A percentile compares a stretch with the other conserved stretches of the same genome.
These are phyloP conservation scores for Cheilosia soror DNA, from an alignment of 2,888 invertebrate genomes.

Conservation along the genomic window DNA sequence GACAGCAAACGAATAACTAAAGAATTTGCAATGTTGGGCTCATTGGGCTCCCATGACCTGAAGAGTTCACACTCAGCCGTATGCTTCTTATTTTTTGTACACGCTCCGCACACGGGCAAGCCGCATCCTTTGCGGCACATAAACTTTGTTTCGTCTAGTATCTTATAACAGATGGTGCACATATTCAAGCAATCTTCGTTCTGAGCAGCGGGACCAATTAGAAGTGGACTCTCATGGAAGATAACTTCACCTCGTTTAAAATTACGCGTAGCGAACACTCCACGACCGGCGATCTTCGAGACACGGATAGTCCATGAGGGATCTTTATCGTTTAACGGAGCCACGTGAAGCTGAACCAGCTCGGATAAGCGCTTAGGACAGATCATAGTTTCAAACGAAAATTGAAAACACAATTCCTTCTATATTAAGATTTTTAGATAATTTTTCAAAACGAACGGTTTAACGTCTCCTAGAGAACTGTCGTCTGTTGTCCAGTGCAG, in stretches of 20 bases:
- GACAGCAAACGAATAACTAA: conserved; percentile 80
- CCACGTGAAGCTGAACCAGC: conserved; percentile 80
- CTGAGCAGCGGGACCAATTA: conserved; percentile 88
- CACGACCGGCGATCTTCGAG: conserved; percentile 88
- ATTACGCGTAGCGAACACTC: conserved; percentile 88
- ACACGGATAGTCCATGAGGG: conserved; percentile 86
- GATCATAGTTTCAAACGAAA: conserved; percentile 78
- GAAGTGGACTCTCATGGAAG: conserved; percentile 89
- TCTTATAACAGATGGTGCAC: conserved; percentile 88
- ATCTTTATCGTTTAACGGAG: conserved; percentile 81
- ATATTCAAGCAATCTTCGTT: conserved; percentile 84
- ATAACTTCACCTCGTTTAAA: conserved; percentile 88
- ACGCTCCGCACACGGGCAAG: conserved; percentile 88
- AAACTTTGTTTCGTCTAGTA: conserved; percentile 82
- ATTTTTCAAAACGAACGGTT: conserved; percentile 61
- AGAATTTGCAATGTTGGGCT: conserved; percentile 82
- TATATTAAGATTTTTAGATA: background rate
- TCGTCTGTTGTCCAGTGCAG: conserved; percentile 70
- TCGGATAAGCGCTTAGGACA: conserved; percentile 82
- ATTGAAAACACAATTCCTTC: background rate
- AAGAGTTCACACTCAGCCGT: conserved; percentile 87
- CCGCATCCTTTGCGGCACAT: conserved; percentile 88
- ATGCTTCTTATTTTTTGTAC: conserved; percentile 87
- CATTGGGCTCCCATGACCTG: conserved; percentile 85
- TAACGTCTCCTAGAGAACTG: conserved; percentile 68